Conservation (phyloP, 1,140 invertebrate genomes). For the Camponotus vicinus region DNA sequence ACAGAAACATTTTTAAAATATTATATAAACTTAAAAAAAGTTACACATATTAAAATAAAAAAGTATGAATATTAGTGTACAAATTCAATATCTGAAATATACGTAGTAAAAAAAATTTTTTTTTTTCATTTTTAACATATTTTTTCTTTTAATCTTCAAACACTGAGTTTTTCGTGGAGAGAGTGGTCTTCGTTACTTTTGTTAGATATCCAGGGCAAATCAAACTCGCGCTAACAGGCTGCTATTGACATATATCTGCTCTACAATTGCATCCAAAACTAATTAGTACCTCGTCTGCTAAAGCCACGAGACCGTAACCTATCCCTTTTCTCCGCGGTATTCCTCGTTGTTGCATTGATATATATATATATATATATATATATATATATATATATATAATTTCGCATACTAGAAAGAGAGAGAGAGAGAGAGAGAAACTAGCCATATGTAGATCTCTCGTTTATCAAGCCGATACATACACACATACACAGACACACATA, state of each 20-base stretch:
- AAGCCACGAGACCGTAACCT: slow-evolving; percentile 34
- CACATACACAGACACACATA: no score
- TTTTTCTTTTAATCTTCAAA: neutral
- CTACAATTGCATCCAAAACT: slow-evolving; percentile 43
- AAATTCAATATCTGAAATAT: neutral
- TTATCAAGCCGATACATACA: slow-evolving; percentile 8
- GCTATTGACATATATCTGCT: slow-evolving; percentile 40
- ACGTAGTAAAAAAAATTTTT: neutral
- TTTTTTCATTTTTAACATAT: neutral
- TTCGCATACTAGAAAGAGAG: neutral
- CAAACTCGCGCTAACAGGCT: slow-evolving; percentile 43
- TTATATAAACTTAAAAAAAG: neutral
- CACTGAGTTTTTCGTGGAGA: neutral
- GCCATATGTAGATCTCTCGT: neutral
- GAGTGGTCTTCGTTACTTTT: slow-evolving; percentile 41
- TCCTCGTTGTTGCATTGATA: neutral
- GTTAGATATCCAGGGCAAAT: slow-evolving; percentile 18
- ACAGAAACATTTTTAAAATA: no score
- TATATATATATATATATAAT: neutral
- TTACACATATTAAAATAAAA: neutral
- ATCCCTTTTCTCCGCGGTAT: neutral
- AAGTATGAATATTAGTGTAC: neutral
- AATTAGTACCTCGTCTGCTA: slow-evolving; percentile 48
- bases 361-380: neutral
- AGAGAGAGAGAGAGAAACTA: neutral